Evolutionary conservation across 2,888 invertebrate species (phyloP).

Genomic region (Tuberolachnus salignus): DNA sequence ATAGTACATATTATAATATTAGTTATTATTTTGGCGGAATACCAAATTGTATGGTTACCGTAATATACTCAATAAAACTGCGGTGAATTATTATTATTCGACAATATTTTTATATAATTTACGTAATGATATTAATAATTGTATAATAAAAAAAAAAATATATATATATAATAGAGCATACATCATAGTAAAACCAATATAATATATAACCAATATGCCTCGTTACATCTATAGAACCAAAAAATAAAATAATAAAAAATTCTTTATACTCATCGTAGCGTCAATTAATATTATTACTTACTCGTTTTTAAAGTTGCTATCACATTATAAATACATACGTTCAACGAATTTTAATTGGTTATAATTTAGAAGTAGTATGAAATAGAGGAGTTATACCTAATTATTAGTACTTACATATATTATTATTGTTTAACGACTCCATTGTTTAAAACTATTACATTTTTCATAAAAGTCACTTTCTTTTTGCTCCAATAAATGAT

Average conservation of each 20-base stretch:
- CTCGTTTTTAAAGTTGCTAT: not conserved
- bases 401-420: not conserved
- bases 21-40: not conserved
- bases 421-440: slow-evolving; percentile 9
- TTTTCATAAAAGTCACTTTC: not conserved
- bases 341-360: slow-evolving; percentile 27
- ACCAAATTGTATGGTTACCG: no score
- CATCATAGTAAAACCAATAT: no score
- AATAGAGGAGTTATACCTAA: not conserved
- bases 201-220: no score
- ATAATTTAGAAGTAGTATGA: slow-evolving; percentile 22
- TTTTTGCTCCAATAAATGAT: not conserved
- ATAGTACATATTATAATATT: no score
- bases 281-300: not conserved
- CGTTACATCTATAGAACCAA: no score
- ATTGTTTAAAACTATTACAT: slow-evolving; percentile 4
- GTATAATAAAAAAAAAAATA: no score
- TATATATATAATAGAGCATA: no score
- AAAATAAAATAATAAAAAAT: no score
- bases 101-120: no score
- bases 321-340: not conserved
- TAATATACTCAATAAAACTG: no score
- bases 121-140: no score
- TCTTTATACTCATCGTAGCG: not conserved
- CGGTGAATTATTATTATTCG: no score